Evolutionary conservation across 2,797 vertebrate genomes (phyloP).

Genomic region (Podargus strigoides): DNA sequence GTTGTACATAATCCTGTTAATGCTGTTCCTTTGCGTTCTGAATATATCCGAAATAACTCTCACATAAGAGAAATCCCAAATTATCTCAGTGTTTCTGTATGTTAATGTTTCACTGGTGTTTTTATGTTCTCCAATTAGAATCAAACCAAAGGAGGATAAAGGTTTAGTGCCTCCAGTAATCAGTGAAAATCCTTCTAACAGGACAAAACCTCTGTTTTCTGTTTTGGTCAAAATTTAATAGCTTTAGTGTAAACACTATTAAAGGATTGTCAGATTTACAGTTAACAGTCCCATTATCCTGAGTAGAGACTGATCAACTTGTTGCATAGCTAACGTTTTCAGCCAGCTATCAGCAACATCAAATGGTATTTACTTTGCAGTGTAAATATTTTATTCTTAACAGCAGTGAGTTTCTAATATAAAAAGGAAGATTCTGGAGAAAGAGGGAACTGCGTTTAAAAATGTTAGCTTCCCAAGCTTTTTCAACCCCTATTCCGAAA

Average conservation of each 20-base stretch:
- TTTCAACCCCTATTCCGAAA: not conserved
- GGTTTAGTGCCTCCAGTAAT: not conserved
- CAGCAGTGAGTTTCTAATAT: not conserved
- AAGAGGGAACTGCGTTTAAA: not conserved
- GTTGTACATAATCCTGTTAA: not conserved
- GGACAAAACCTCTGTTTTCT: not conserved
- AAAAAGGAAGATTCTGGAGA: not conserved
- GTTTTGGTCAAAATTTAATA: not conserved
- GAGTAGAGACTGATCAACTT: not conserved
- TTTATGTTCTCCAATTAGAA: not conserved
- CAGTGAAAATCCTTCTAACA: not conserved
- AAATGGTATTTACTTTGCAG: not conserved
- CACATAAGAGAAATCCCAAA: not conserved
- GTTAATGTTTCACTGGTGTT: not conserved
- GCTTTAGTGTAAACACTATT: not conserved
- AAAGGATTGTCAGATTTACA: not conserved
- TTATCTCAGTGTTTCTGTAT: not conserved
- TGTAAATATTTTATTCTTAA: not conserved
- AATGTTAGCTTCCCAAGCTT: not conserved
- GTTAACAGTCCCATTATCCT: not conserved
- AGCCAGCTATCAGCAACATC: not conserved
- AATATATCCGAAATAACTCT: not conserved
- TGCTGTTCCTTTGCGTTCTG: not conserved
- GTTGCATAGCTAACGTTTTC: not conserved
- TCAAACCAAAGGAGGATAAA: not conserved